Percentiles rank a stretch among this genome's conserved stretches.
phyloP scores from a whole-genome alignment of 2,113 vertebrate species.

The Puffinus mauretanicus region DNA sequence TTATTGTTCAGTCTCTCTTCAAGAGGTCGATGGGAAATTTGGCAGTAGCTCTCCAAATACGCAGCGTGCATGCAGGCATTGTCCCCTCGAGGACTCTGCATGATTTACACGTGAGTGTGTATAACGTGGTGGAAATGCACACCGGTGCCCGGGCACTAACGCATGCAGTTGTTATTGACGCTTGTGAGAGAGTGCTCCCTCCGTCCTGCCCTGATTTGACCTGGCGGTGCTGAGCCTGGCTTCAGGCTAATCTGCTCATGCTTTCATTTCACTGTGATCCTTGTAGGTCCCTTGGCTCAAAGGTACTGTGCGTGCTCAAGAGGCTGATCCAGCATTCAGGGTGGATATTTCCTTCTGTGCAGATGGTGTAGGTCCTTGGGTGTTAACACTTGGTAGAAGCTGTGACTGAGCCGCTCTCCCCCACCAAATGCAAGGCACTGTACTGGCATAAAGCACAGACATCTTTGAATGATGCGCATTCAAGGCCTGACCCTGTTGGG shows the following conservation, averaged over 20 bases:
- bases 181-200: background rate
- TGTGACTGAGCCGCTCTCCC: background rate
- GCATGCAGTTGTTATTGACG: fast-evolving
- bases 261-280: slow-evolving; percentile 5
- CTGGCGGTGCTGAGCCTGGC: background rate
- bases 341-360: background rate
- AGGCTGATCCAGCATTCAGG: slow-evolving; percentile 4
- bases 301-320: background rate
- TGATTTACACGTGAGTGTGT: background rate
- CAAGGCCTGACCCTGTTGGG: background rate
- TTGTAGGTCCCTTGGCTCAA: background rate
- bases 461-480: background rate
- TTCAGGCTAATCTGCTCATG: slow-evolving; percentile 29
- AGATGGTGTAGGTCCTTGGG: slow-evolving; percentile 15
- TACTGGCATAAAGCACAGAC: background rate
- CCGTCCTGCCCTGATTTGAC: slow-evolving; percentile 16
- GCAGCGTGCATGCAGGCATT: background rate
- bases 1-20: slow-evolving; percentile 58
- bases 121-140: background rate
- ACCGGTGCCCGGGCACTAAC: background rate
- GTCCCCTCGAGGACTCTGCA: background rate
- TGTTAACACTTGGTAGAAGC: background rate
- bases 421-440: background rate
- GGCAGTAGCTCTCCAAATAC: slow-evolving; percentile 6
- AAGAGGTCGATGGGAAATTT: slow-evolving; percentile 57